A percentile compares a stretch with the other conserved stretches of the same genome.
Conservation (phyloP, 2,113 vertebrate species). For the Centropus bengalensis region DNA sequence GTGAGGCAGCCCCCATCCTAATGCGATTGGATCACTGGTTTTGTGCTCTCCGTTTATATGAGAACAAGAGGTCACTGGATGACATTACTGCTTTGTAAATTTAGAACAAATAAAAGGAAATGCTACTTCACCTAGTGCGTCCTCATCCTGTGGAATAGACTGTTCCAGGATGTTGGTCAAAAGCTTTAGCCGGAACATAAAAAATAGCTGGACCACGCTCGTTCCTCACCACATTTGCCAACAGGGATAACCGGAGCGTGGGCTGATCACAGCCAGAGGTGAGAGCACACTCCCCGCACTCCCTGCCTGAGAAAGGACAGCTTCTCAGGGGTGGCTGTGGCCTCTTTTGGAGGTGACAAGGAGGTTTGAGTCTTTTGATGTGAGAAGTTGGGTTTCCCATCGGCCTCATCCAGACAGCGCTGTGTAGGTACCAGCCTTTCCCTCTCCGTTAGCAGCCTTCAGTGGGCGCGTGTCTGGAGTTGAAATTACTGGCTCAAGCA, state of each 20-base stretch:
- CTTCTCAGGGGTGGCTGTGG: background rate
- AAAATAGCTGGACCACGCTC: background rate
- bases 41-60: background rate
- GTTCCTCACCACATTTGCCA: background rate
- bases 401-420: fast-evolving
- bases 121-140: slow-evolving; percentile 61
- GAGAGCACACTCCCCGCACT: background rate
- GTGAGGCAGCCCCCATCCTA: background rate
- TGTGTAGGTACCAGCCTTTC: background rate
- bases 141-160: slow-evolving; percentile 58
- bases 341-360: background rate
- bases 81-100: slow-evolving; percentile 63
- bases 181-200: slow-evolving; percentile 7
- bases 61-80: slow-evolving; percentile 66
- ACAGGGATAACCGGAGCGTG: background rate
- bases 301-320: background rate
- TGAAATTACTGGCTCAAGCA: background rate
- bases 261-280: background rate
- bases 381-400: background rate
- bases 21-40: background rate
- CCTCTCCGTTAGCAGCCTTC: background rate
- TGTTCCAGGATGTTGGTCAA: slow-evolving; percentile 66
- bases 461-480: background rate
- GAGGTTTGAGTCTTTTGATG: background rate
- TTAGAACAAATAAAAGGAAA: slow-evolving; percentile 72